Conservation (phyloP, 1,140 invertebrate genomes). For the Dreissena polymorpha region DNA sequence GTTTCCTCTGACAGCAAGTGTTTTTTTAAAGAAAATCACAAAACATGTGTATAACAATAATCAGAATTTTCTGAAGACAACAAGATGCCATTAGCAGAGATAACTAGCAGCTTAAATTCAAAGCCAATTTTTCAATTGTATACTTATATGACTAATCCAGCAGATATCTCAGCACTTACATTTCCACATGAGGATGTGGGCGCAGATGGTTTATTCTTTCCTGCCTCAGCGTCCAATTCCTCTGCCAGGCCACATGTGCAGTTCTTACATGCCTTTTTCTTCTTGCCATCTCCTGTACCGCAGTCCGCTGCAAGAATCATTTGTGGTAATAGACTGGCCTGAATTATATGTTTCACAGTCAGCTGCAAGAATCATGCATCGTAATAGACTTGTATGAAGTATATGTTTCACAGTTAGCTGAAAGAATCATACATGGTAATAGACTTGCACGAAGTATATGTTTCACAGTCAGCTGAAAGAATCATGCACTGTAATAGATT, state of each 20-base stretch:
- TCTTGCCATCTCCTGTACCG: slow-evolving; percentile 88
- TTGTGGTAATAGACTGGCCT: background rate
- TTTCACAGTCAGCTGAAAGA: no score
- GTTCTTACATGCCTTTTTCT: slow-evolving; percentile 98
- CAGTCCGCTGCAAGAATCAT: slow-evolving; percentile 86
- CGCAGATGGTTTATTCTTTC: slow-evolving; percentile 77
- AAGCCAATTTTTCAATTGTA: no score
- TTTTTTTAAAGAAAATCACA: no score
- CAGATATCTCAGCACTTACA: slow-evolving; percentile 84
- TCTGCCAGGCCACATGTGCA: slow-evolving; percentile 98
- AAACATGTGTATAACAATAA: no score
- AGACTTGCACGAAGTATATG: no score
- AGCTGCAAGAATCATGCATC: background rate
- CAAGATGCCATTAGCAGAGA: no score
- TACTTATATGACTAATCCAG: no score
- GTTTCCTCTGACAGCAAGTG: no score
- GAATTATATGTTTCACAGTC: background rate
- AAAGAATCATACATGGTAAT: no score
- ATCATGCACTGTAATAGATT: no score
- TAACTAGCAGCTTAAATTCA: no score
- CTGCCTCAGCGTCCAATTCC: slow-evolving; percentile 85
- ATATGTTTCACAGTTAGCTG: background rate
- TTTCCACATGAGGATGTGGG: slow-evolving; percentile 97
- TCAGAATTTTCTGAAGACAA: no score
- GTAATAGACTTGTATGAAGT: background rate